Base-by-base conservation (phyloP, 2,113 vertebrate genomes). In the Rhizomys pruinosus region DNA sequence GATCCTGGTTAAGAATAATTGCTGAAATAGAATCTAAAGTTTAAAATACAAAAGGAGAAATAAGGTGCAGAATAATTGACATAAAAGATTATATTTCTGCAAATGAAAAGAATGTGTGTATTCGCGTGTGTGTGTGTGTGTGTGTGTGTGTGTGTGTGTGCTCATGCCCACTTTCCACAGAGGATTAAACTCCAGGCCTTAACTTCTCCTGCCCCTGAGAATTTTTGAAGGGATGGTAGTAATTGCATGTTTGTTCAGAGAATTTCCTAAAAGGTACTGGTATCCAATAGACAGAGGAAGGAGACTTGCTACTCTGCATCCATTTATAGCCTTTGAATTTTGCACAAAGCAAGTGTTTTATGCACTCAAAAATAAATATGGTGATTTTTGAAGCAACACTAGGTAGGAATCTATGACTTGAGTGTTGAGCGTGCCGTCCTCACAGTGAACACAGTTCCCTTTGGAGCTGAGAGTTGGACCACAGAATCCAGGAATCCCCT, bases 401-500 rank as follows among this genome's bases (percentile, higher is more conserved):
- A n/a, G 72, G 20, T 29, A 55, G 39, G 37, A n/a, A n/a, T 25
- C 20, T n/a, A 6, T 66, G 79, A 44, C 52, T 63, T 25, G 77
- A 44, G 27, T 22, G 39, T 76, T 8, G 8, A 19, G 55, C 66
- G 39, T 27, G 11, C 17, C 37, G 69, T 76, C 32, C 72, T 68
- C 3, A 2, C 64, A 84, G 77, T 55, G 32, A 47, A 91, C 74
- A 74, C 69, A 47, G 8, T 90, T 91, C 59, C 79, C 63, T 74
- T 91, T 39, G 69, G 71, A 95, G 61, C 64, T 47, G 64, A 84
- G 77, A 61, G 7, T 52, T 68, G 78, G 73, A 44, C 80, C 52
- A 12, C 73, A 44, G 92, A 84, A 94, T 94, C 92, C 66, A 84
- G 68, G 69, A 94, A 79, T 93, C 89, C 59, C 52, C 87, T 92